Percentiles rank a stretch among this genome's conserved stretches.
These are phyloP conservation scores for Sclerurus mexicanus DNA, from an alignment of 2,113 vertebrate species.

Conservation along the genomic window DNA sequence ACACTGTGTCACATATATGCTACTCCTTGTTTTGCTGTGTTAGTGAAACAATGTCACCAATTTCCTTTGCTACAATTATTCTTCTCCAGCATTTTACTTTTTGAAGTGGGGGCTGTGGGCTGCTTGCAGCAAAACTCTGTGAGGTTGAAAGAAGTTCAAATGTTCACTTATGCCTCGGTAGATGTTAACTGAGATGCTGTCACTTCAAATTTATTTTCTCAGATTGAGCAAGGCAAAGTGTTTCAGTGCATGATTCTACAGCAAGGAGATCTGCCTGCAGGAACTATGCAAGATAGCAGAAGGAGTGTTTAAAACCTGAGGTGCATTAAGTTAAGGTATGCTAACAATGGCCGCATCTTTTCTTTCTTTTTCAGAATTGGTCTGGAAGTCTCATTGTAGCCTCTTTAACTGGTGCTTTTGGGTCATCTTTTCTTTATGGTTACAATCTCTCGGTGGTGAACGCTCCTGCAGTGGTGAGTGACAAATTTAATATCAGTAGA, in stretches of 20 bases:
- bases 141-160: not conserved
- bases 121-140: not conserved
- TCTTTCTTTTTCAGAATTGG: slow-evolving; percentile 71
- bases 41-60: not conserved
- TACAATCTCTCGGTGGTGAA: slow-evolving; percentile 92
- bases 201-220: not conserved
- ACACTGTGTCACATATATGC: not conserved
- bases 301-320: not conserved
- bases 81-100: not conserved
- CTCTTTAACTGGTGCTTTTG: slow-evolving; percentile 83
- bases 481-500: not conserved
- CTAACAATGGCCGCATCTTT: not conserved
- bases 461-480: slow-evolving; percentile 84
- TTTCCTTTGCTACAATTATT: not conserved
- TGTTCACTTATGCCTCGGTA: not conserved
- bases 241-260: not conserved
- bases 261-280: not conserved
- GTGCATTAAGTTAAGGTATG: not conserved
- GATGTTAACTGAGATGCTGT: not conserved
- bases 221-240: not conserved
- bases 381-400: slow-evolving; percentile 80
- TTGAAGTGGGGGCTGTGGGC: not conserved
- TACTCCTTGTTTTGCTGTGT: not conserved
- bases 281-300: not conserved
- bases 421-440: slow-evolving; percentile 90